Conservation (phyloP, 2,797 vertebrate species). For the Lycodopsis pacificus region DNA sequence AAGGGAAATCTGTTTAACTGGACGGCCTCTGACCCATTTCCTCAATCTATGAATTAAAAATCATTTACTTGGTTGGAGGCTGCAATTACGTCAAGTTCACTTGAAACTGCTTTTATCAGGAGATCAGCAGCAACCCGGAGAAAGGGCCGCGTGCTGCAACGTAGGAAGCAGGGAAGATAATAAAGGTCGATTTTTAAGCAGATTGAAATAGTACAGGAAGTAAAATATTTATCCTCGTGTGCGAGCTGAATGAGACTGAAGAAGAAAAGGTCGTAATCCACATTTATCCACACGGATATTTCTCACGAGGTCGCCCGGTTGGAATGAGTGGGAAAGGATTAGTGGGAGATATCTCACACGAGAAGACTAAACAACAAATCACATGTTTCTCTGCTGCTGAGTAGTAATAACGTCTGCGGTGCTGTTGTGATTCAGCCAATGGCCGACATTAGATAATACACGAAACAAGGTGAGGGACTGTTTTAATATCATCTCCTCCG, state of each 20-base stretch:
- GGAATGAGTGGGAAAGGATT: conserved; percentile 13
- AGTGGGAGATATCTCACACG: conserved; percentile 1
- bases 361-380: neutral
- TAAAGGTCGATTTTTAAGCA: conserved; percentile 25
- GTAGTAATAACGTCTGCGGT: neutral
- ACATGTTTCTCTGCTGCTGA: neutral
- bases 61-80: conserved; percentile 45
- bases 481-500: conserved; percentile 40
- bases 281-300: conserved; percentile 29
- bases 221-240: conserved; percentile 19
- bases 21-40: conserved; percentile 33
- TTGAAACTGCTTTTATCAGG: conserved; percentile 50
- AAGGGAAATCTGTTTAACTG: conserved; percentile 38
- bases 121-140: conserved; percentile 27
- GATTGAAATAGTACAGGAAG: conserved; percentile 26
- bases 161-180: conserved; percentile 3
- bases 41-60: conserved; percentile 54
- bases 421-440: conserved; percentile 13
- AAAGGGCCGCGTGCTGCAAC: neutral
- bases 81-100: conserved; percentile 48
- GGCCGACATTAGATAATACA: conserved; percentile 42
- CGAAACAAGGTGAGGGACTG: conserved; percentile 41
- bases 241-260: conserved; percentile 36
- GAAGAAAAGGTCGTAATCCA: conserved; percentile 37
- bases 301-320: conserved; percentile 15